Base-by-base conservation (phyloP, 2,888 invertebrate genomes). In the Parasteatoda lunata region DNA sequence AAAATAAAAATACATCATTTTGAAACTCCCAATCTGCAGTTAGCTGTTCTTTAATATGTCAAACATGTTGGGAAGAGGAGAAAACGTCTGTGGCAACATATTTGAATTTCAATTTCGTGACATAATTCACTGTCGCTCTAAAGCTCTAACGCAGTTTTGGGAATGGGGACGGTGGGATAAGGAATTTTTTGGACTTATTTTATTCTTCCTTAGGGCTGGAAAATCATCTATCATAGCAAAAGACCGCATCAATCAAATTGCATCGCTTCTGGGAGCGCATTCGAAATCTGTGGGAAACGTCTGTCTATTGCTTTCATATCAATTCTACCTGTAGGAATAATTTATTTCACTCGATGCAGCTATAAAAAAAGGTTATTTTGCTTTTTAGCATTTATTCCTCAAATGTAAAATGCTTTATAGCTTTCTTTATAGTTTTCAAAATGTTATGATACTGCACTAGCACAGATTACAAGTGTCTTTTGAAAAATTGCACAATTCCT, bases 191-290 rank as follows among this genome's bases (percentile, higher is more conserved):
- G 30, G 30, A 30, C 54, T 52, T 72, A 13, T 52, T 30, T 72
- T 72, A 15, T 52, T 52, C 15, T 51, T 72, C 52, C 69, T 69
- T 49, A 45, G 54, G 65, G 80, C 76, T 71, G 76, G 54, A 76
- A 81, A 77, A 77, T 47, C 79, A 86, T 86, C 79, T 64, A 85
- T 85, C 84, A 79, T 65, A 54, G 59, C 9, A 75, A 85, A 79
- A 75, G 70, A 68, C 79, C 75, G 69, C 84, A 85, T 85, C 80
- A 65, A 86, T 86, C 85, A 86, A 64, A 7, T 13, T 9, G 75
- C 65, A 75, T 85, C 79, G 68, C 76, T 59, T 59, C 59, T 59
- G 59, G 59, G 59, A 59, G 59, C 59, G 59, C n/a, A 59, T 59
- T 59, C 59, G n/a, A 59, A 59, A 59, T 59, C 59, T 59, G 59